Conservation (phyloP, 1,140 invertebrate genomes). For the Armadillidium nasatum region DNA sequence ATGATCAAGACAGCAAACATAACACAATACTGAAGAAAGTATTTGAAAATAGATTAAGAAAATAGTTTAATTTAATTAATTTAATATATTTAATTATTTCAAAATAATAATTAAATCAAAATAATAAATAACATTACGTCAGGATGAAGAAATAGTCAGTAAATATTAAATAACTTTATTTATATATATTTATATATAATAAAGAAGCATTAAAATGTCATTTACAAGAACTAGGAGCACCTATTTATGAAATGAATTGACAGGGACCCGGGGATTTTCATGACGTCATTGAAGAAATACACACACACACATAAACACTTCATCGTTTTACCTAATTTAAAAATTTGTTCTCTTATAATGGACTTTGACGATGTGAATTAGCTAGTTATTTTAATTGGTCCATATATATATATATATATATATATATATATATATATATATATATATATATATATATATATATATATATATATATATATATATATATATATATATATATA, state of each 20-base stretch:
- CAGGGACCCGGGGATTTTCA: background rate
- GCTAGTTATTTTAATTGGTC: background rate
- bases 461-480: too few species aligned
- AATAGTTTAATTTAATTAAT: too few species aligned
- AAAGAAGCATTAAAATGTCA: slow-evolving; percentile 3
- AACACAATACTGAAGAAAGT: too few species aligned
- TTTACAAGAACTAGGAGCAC: slow-evolving; percentile 4
- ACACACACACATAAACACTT: background rate
- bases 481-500: too few species aligned
- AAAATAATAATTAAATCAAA: too few species aligned
- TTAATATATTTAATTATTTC: too few species aligned
- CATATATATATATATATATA: background rate
- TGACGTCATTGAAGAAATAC: too few species aligned
- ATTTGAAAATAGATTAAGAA: too few species aligned
- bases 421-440: background rate
- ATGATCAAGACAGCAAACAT: too few species aligned
- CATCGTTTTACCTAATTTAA: background rate
- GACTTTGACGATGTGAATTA: background rate
- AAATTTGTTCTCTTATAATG: background rate
- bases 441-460: too few species aligned
- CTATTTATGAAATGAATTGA: background rate
- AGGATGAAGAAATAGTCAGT: too few species aligned
- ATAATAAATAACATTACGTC: too few species aligned
- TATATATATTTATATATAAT: slow-evolving; percentile 5
- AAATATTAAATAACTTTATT: slow-evolving; percentile 14